Conservation (phyloP, 1,140 invertebrate species). For the Bombus sylvicola region DNA sequence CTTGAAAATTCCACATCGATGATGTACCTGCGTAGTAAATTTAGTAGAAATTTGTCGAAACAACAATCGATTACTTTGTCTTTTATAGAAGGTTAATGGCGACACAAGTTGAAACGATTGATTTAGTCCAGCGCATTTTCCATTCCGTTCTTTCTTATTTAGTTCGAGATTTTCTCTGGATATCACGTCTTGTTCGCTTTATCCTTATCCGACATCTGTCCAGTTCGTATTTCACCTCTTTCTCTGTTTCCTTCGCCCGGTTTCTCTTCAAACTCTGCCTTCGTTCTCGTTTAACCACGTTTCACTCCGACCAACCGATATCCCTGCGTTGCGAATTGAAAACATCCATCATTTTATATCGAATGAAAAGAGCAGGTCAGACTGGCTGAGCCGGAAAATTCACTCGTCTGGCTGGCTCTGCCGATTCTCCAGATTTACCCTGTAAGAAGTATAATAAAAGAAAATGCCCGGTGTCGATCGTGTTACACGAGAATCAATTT, state of each 20-base stretch:
- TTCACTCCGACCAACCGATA: not conserved
- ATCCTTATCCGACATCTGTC: not conserved
- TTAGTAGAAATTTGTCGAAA: too few species aligned
- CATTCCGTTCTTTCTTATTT: too few species aligned
- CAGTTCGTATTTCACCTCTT: not conserved
- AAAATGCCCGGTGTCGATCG: not conserved
- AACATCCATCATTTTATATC: conserved; percentile 46
- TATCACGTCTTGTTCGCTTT: not conserved
- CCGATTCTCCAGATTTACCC: not conserved
- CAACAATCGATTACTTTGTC: too few species aligned
- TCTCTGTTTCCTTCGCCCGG: not conserved
- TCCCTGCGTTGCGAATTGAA: not conserved
- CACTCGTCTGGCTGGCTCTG: conserved; percentile 12
- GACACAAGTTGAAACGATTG: too few species aligned
- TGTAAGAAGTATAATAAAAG: not conserved
- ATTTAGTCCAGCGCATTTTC: too few species aligned
- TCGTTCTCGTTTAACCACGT: not conserved
- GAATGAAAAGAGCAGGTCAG: conserved; percentile 23
- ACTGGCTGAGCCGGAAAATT: conserved; percentile 16
- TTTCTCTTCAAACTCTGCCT: not conserved
- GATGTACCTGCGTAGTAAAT: too few species aligned
- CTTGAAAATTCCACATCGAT: too few species aligned
- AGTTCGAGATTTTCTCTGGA: not conserved
- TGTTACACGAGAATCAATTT: conserved; percentile 38
- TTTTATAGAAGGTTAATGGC: too few species aligned